Percentiles rank a stretch among this genome's conserved stretches.
Conservation (phyloP, 2,888 invertebrate genomes). For the Tetragonula carbonaria region DNA sequence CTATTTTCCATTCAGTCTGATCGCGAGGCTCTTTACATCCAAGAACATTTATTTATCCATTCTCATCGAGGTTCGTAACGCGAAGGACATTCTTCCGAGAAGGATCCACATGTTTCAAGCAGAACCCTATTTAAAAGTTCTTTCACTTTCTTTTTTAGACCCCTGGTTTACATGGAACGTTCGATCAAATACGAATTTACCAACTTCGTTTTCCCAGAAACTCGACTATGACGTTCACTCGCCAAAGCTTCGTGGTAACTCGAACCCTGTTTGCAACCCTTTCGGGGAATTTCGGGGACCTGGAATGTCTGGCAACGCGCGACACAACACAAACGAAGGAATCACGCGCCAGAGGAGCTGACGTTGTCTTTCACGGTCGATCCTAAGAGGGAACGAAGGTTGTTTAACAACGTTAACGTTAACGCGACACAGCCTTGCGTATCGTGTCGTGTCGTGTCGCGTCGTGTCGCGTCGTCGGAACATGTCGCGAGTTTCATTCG, state of each 20-base stretch:
- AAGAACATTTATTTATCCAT: too few species aligned
- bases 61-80: too few species aligned
- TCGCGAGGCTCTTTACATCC: too few species aligned
- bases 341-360: neutral
- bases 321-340: slow-evolving; percentile 16
- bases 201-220: neutral
- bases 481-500: neutral
- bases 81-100: too few species aligned
- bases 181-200: too few species aligned
- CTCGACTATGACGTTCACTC: neutral
- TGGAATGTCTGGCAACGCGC: neutral
- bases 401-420: slow-evolving; percentile 35
- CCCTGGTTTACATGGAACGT: too few species aligned
- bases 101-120: too few species aligned
- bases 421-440: slow-evolving; percentile 1
- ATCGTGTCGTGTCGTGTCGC: too few species aligned
- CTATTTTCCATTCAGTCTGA: too few species aligned
- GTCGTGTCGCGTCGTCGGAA: neutral
- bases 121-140: too few species aligned
- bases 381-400: slow-evolving; percentile 8
- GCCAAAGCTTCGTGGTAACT: neutral
- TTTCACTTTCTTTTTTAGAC: too few species aligned
- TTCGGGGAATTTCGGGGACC: neutral
- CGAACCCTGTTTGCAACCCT: neutral
- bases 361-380: slow-evolving; percentile 33